Conservation (phyloP, 2,113 vertebrate species). For the Phalacrocorax pelagicus region DNA sequence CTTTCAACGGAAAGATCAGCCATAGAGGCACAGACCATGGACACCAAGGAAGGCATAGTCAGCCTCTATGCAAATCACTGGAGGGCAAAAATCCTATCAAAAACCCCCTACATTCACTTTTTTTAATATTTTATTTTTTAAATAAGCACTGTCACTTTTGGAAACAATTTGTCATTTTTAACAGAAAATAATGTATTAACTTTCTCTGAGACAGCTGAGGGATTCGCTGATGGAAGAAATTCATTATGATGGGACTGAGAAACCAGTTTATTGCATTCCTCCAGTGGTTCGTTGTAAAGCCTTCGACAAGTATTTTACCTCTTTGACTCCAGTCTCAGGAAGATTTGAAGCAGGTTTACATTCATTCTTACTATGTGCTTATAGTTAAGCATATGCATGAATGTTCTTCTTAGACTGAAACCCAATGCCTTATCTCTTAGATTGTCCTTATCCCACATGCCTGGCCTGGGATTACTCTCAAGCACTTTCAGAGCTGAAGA, state of each 20-base stretch:
- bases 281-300: not conserved
- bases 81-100: not conserved
- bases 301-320: not conserved
- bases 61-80: not conserved
- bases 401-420: not conserved
- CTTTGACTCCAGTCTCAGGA: not conserved
- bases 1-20: not conserved
- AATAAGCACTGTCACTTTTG: not conserved
- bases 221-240: not conserved
- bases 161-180: not conserved
- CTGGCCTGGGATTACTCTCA: not conserved
- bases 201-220: not conserved
- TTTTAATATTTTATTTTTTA: not conserved
- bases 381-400: not conserved
- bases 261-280: not conserved
- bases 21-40: not conserved
- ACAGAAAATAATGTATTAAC: not conserved
- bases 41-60: not conserved
- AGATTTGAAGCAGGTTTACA: not conserved
- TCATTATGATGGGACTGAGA: not conserved
- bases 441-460: not conserved
- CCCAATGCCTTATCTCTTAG: not conserved
- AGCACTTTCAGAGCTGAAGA: not conserved
- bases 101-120: accelerated
- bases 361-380: not conserved